Evolutionary conservation across 1,140 invertebrate species (phyloP), one percentile per base, ranked within the genome.

Genomic region (Sitobion miscanthi): DNA sequence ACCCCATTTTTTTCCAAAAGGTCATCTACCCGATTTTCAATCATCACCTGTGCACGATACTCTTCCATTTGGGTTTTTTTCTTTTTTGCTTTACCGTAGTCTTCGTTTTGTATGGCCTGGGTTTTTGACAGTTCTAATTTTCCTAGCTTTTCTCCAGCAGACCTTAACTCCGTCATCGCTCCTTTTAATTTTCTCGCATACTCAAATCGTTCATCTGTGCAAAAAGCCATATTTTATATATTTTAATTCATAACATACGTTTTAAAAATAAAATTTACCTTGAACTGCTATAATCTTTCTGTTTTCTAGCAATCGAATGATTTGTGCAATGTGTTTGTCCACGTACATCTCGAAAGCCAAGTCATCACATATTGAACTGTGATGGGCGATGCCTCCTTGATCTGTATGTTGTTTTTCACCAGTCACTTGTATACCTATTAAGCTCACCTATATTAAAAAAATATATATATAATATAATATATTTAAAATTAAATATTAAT

Each of bases 261-360:
- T 69, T 69, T n/a, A 38, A 91, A n/a, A 83, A 23, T 20, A 93
- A 17, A 52, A 52, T 52, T 85, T n/a, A 95, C 97, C 97, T 95
- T 96, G 96, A 0, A 99, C 98, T 94, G 98, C 98, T 94, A 97
- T 96, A 93, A 97, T 96, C 95, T 99, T 99, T 94, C 98, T 98
- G 23, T 96, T 96, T 95, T 99, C 98, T 95, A 99, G 96, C 94
- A 97, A 97, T 30, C 98, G 96, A n/a, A 99, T 98, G 85, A 98
- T 96, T 94, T 97, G 97, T 0, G 98, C 98, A 9, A 99, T 97
- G 94, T 99, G 98, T n/a, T 97, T 97, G 95, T 99, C 98, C 20
- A 99, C 98, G 94, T 99, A 99, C 98, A 99, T 99, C 90, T 98
- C 98, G 95, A 99, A 99, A 0, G 98, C 97, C n/a, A 99, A 95